Conservation (phyloP, 1,140 invertebrate genomes). For the Saccostrea cuccullata region DNA sequence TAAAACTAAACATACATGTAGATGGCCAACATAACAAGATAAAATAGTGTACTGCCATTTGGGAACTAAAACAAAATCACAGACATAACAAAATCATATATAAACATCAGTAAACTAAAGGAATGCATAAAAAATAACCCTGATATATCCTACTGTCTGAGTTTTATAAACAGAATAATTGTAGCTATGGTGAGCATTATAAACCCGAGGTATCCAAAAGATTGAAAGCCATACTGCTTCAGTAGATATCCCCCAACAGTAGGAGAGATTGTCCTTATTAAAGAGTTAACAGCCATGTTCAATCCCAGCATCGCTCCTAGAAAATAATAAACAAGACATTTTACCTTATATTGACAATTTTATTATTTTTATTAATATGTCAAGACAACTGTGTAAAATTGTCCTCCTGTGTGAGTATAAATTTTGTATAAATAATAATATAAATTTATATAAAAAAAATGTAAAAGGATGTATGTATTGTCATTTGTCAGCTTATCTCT, state of each 20-base stretch:
- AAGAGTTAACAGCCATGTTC: conserved; percentile 76
- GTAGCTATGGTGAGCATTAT: conserved; percentile 65
- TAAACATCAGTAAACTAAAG: not conserved
- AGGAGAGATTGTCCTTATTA: conserved; percentile 72
- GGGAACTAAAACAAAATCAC: not conserved
- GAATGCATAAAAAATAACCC: not conserved
- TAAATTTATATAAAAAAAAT: too few species aligned
- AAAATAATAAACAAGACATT: conserved; percentile 51
- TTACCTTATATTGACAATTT: too few species aligned
- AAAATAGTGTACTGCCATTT: not conserved
- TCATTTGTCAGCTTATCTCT: too few species aligned
- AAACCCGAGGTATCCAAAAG: conserved; percentile 74
- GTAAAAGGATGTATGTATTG: too few species aligned
- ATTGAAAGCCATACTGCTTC: conserved; percentile 68
- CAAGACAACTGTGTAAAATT: too few species aligned
- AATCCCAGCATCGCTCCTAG: conserved; percentile 75
- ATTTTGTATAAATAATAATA: too few species aligned
- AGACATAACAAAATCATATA: not conserved
- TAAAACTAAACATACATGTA: not conserved
- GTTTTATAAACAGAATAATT: conserved; percentile 64
- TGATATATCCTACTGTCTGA: conserved; percentile 40
- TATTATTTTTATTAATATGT: too few species aligned
- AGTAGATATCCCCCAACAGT: conserved; percentile 74
- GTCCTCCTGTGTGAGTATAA: too few species aligned
- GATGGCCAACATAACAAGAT: not conserved